A percentile compares a stretch with the other conserved stretches of the same genome.
phyloP scores from a whole-genome alignment of 2,888 invertebrate genomes.

The Ellobium chinense region DNA sequence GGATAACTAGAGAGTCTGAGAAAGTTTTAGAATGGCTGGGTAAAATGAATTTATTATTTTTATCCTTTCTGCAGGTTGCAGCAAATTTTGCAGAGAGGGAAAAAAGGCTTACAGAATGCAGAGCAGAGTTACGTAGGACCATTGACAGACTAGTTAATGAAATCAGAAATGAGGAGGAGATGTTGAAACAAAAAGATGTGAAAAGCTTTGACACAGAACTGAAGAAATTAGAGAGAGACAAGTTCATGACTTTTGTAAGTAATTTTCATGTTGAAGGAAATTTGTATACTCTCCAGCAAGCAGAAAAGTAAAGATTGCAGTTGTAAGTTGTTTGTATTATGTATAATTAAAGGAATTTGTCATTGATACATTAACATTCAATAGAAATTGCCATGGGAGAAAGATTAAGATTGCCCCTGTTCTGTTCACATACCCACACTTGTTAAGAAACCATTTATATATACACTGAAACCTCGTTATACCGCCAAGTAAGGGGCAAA shows the following conservation, averaged over 20 bases:
- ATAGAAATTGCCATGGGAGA: no score
- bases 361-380: no score
- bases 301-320: no score
- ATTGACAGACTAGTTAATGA: neutral
- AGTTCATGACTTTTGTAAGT: slow-evolving; percentile 13
- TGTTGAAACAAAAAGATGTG: neutral
- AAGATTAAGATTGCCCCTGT: no score
- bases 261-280: neutral
- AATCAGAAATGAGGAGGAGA: neutral
- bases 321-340: no score
- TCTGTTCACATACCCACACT: no score
- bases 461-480: no score
- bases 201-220: slow-evolving; percentile 1
- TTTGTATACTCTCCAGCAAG: neutral
- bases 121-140: neutral
- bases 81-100: neutral
- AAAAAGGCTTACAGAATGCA: neutral
- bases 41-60: neutral
- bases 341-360: no score
- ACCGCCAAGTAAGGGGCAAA: no score
- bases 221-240: neutral
- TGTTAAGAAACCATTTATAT: no score
- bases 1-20: neutral
- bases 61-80: neutral
- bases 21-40: neutral